Conservation (phyloP, 2,797 vertebrate genomes). For the Micrastur ruficollis region DNA sequence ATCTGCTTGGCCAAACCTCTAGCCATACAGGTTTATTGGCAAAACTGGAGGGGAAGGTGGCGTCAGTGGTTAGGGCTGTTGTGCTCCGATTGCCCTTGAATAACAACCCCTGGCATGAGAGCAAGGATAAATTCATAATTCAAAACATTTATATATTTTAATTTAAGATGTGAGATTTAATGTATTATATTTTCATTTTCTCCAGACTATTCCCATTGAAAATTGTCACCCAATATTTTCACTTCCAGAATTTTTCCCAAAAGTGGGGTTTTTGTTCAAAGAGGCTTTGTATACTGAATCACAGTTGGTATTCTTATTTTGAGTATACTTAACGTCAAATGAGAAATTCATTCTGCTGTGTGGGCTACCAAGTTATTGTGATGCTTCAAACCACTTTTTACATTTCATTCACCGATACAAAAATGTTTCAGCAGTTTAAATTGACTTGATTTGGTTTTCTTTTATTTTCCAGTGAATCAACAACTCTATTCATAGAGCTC, state of each 20-base stretch:
- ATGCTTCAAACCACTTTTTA: not conserved
- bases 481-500: not conserved
- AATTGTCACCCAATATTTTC: not conserved
- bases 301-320: not conserved
- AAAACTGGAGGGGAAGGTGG: not conserved
- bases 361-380: not conserved
- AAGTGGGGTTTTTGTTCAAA: not conserved
- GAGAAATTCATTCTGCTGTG: not conserved
- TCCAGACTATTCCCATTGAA: not conserved
- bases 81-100: not conserved
- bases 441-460: not conserved
- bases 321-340: not conserved
- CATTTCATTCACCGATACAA: not conserved
- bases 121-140: not conserved
- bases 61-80: not conserved
- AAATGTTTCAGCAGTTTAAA: not conserved
- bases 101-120: not conserved
- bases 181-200: not conserved
- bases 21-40: accelerated
- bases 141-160: not conserved
- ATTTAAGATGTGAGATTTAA: not conserved
- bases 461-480: not conserved
- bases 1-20: not conserved
- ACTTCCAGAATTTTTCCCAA: not conserved
- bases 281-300: not conserved